Evolutionary conservation across 1,140 invertebrate species (phyloP).

Genomic region (Oncopodura yosiiana): DNA sequence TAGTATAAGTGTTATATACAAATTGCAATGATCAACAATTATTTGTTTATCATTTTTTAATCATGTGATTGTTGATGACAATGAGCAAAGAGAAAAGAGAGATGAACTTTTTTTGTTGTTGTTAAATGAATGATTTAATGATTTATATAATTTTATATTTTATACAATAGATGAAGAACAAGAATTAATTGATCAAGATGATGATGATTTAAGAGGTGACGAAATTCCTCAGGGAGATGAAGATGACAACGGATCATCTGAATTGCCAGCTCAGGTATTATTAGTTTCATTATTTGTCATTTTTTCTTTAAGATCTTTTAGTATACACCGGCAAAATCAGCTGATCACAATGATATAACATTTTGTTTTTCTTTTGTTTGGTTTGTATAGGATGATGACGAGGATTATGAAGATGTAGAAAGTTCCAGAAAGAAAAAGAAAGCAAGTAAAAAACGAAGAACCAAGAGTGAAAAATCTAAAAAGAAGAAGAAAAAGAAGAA

Average conservation of each 20-base stretch:
- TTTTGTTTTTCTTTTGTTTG: no score
- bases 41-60: no score
- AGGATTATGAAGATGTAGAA: conserved; percentile 76
- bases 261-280: conserved; percentile 4
- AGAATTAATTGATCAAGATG: conserved; percentile 8
- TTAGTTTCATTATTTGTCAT: no score
- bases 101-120: no score
- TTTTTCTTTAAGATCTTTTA: no score
- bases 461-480: conserved; percentile 73
- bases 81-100: no score
- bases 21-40: no score
- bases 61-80: no score
- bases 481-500: conserved; percentile 88
- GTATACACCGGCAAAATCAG: neutral
- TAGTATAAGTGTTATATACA: no score
- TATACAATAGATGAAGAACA: conserved; percentile 12
- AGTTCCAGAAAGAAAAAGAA: conserved; percentile 67
- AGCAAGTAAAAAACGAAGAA: conserved; percentile 84
- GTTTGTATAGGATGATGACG: conserved; percentile 61
- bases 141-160: neutral
- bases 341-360: neutral
- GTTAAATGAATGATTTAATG: no score
- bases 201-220: neutral
- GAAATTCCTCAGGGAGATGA: conserved; percentile 1
- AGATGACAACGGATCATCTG: conserved; percentile 1